Evolutionary conservation across 2,113 vertebrate species (phyloP), one percentile per base, ranked within the genome.

Genomic region (Phrynosoma platyrhinos): DNA sequence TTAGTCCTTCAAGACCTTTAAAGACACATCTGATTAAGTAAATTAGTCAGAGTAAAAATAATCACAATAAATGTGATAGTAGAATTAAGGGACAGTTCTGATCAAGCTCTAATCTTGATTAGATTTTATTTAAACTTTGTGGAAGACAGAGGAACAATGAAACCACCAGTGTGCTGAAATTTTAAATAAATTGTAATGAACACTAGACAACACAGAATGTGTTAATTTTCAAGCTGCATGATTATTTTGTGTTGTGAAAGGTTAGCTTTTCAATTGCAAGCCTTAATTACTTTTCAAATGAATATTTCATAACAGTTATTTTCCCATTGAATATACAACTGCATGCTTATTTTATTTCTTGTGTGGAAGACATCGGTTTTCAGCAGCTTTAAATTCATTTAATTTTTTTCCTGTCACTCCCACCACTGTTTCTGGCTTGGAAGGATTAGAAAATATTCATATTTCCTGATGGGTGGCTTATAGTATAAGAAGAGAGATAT

Each of bases 221-320:
- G 91, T 95, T 97, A 88, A 89, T 96, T 95, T 96, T 94, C 89
- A 94, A 95, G 95, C 95, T 95, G 89, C 92, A 36, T 93, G 93
- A 94, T 93, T 96, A 95, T 95, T 96, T 92, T 52, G 90, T 96
- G 93, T 96, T 96, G 94, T 92, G 95, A 97, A 96, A 96, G 95
- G 95, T 96, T 95, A 94, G 95, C 93, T 94, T 96, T 96, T 95
- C 95, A 96, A 90, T 92, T 94, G 94, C 90, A 94, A 95, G 95
- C 94, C 95, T 96, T 97, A 96, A 97, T 97, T 96, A 96, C 95
- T 95, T 96, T 96, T 96, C 96, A 96, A 87, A 96, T 96, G 95
- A 97, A 95, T 96, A 96, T 97, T 97, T 97, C 94, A 96, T 96
- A 94, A 93, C 94, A 94, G 94, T 95, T 95, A 92, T 92, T 96